Evolutionary conservation across 2,797 vertebrate genomes (phyloP).

Genomic region (Chaetodon trifasciatus): DNA sequence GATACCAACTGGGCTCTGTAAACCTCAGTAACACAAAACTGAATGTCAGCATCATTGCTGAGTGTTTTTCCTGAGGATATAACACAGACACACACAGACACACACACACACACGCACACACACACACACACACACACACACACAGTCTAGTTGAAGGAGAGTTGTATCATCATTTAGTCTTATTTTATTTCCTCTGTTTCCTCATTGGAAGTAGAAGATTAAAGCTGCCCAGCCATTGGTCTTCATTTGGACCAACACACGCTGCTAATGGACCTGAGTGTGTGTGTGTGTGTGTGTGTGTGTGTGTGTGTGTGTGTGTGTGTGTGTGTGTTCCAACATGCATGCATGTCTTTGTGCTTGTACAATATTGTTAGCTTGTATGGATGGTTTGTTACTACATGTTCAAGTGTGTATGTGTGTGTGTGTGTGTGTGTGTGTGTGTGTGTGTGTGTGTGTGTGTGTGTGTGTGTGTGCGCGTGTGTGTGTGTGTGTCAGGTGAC

Average conservation of each 20-base stretch:
- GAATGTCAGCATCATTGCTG: slow-evolving; percentile 29
- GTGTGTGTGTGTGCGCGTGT: slow-evolving; percentile 29
- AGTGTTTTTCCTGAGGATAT: slow-evolving; percentile 34
- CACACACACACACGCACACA: slow-evolving; percentile 43
- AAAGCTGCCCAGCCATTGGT: slow-evolving; percentile 90
- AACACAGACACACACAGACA: slow-evolving; percentile 36
- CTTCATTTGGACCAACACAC: slow-evolving; percentile 93
- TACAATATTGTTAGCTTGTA: slow-evolving; percentile 21
- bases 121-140: slow-evolving; percentile 40
- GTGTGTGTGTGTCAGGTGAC: slow-evolving; percentile 45
- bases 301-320: slow-evolving; percentile 53
- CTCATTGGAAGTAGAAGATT: slow-evolving; percentile 91
- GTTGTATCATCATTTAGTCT: slow-evolving; percentile 92
- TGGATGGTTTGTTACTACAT: slow-evolving; percentile 27
- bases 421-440: slow-evolving; percentile 18
- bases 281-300: slow-evolving; percentile 39
- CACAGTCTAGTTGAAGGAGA: slow-evolving; percentile 82
- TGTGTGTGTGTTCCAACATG: slow-evolving; percentile 47
- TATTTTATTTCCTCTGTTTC: slow-evolving; percentile 88
- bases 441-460: neutral
- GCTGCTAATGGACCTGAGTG: slow-evolving; percentile 77
- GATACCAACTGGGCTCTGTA: neutral
- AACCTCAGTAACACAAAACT: slow-evolving; percentile 3
- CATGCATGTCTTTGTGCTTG: slow-evolving; percentile 15
- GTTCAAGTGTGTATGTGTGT: neutral